Percentiles rank a stretch among this genome's conserved stretches.
These are phyloP conservation scores for Pseudomugil tenellus DNA, from an alignment of 2,797 vertebrate species.

Conservation along the genomic window DNA sequence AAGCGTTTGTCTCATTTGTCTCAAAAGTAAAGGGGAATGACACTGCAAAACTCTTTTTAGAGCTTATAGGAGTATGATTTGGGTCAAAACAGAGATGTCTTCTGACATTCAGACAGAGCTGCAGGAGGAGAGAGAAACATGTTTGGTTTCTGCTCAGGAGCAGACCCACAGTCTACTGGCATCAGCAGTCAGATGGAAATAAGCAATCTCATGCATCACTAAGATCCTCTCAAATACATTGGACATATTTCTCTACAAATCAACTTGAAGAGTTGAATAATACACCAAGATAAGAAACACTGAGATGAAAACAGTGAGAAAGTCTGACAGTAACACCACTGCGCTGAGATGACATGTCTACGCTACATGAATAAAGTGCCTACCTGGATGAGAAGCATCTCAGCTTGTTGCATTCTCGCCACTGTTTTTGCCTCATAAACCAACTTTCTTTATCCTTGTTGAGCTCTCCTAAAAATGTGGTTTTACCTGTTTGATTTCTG, in stretches of 20 bases:
- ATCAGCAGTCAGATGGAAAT: conserved; percentile 24
- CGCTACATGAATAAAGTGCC: conserved; percentile 1
- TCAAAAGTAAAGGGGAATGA: background rate
- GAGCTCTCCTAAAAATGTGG: background rate
- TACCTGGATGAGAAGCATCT: conserved; percentile 14
- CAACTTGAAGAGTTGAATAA: conserved; percentile 30
- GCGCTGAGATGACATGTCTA: conserved; percentile 1
- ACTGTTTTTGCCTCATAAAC: background rate
- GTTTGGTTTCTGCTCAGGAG: conserved; percentile 25
- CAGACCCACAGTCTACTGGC: conserved; percentile 2
- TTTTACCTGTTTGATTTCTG: background rate
- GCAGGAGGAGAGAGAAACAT: background rate
- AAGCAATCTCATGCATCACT: conserved; percentile 21
- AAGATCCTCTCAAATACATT: background rate
- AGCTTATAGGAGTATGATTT: background rate
- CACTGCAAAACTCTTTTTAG: background rate
- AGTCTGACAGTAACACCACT: conserved; percentile 38
- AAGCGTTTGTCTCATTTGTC: background rate
- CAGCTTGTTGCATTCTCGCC: background rate
- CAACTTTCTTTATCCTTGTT: background rate
- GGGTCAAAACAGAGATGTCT: background rate
- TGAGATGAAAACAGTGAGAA: conserved; percentile 32
- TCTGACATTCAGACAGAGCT: background rate
- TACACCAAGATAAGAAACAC: conserved; percentile 27
- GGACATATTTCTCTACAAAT: conserved; percentile 10